Evolutionary conservation across 2,888 invertebrate species (phyloP).

Genomic region (Parnassius mnemosyne): DNA sequence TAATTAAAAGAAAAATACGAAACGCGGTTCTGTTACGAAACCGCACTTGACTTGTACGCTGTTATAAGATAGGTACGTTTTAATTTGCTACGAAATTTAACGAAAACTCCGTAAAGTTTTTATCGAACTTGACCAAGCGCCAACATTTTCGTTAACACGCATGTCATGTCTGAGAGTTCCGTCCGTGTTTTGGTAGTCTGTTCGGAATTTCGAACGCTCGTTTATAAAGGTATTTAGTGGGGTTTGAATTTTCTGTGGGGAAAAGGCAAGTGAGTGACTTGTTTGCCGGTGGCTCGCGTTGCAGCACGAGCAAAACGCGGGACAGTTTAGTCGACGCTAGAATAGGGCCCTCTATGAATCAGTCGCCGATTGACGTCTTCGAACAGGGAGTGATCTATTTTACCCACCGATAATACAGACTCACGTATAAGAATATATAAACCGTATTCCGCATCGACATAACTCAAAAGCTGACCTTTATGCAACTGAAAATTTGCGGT

Average conservation of each 20-base stretch:
- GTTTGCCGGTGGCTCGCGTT: slow-evolving; percentile 67
- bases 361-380: slow-evolving; percentile 76
- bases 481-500: not conserved
- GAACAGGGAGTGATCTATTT: slow-evolving; percentile 80
- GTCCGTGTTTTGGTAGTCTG: slow-evolving; percentile 71
- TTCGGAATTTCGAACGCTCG: slow-evolving; percentile 75
- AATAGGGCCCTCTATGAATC: slow-evolving; percentile 74
- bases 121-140: slow-evolving; percentile 66
- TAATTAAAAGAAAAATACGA: slow-evolving; percentile 45
- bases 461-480: slow-evolving; percentile 1
- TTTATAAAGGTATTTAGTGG: slow-evolving; percentile 75
- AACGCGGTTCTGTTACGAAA: slow-evolving; percentile 27
- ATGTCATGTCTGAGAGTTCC: slow-evolving; percentile 74
- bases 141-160: slow-evolving; percentile 71
- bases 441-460: slow-evolving; percentile 31
- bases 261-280: slow-evolving; percentile 78
- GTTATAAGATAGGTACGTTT: slow-evolving; percentile 43
- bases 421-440: slow-evolving; percentile 68
- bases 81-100: slow-evolving; percentile 55
- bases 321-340: slow-evolving; percentile 72
- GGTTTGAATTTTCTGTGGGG: slow-evolving; percentile 74
- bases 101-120: slow-evolving; percentile 52
- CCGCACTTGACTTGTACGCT: slow-evolving; percentile 28
- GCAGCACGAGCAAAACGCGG: slow-evolving; percentile 71
- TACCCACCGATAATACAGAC: slow-evolving; percentile 70